Percentiles rank a stretch among this genome's conserved stretches.
phyloP scores from a whole-genome alignment of 30 jellyfish, hydroid and myxozoan genomes.

The Hydractinia symbiolongicarpus region DNA sequence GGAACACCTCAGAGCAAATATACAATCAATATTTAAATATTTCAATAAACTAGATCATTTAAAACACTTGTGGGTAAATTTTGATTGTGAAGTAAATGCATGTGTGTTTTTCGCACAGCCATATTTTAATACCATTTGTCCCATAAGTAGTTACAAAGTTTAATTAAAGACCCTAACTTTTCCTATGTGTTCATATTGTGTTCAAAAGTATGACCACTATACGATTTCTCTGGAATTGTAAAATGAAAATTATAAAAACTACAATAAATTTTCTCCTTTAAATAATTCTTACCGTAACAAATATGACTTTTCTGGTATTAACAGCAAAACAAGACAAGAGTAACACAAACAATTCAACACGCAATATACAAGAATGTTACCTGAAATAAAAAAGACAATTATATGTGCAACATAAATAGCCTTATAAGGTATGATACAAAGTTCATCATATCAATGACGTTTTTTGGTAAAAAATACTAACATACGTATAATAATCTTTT shows the following conservation, averaged over 20 bases:
- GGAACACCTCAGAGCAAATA: background rate
- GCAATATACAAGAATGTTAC: conserved; percentile 23
- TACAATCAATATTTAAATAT: background rate
- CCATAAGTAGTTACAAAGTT: too few relatives aligned
- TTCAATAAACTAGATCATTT: background rate
- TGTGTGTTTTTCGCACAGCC: too few relatives aligned
- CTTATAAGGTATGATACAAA: background rate
- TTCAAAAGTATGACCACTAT: too few relatives aligned
- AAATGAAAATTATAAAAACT: background rate
- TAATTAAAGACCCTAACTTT: too few relatives aligned
- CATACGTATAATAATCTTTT: conserved; percentile 14
- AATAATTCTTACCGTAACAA: conserved; percentile 12
- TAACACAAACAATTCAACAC: conserved; percentile 26
- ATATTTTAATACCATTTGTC: too few relatives aligned
- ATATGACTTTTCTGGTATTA: conserved; percentile 26
- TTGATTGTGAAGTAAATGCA: too few relatives aligned
- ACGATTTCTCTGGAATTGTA: too few relatives aligned
- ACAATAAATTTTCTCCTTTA: background rate
- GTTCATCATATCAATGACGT: background rate
- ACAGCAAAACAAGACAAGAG: conserved; percentile 6
- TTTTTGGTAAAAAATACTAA: background rate
- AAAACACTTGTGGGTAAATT: too few relatives aligned
- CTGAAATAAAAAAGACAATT: conserved; percentile 14
- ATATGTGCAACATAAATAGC: background rate
- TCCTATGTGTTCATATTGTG: too few relatives aligned